phyloP scores from a whole-genome alignment of 2,797 vertebrate species.

The Malacoraja senta region DNA sequence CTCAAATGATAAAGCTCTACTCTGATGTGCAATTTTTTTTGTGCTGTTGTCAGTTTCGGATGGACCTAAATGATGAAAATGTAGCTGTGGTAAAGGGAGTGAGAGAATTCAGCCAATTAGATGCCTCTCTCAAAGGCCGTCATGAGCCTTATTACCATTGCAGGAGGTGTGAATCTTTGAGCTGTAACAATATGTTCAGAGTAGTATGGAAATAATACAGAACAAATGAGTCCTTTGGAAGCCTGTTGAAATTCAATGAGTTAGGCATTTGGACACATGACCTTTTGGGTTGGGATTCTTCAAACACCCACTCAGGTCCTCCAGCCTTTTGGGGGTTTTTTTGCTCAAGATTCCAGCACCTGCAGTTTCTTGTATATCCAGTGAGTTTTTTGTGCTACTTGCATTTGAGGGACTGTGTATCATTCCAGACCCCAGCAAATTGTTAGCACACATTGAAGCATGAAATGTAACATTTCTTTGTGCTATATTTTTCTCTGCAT shows the following conservation, averaged over 20 bases:
- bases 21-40: background rate
- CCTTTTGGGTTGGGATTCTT: no score
- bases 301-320: no score
- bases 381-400: background rate
- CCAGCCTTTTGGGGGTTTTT: no score
- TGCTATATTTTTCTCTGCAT: background rate
- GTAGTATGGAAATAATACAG: background rate
- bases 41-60: constrained; percentile 2
- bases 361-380: no score
- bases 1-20: background rate
- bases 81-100: background rate
- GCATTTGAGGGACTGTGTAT: background rate
- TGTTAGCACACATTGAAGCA: background rate
- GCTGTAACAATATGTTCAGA: background rate
- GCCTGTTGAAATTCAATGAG: no score
- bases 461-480: background rate
- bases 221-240: no score
- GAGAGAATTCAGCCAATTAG: constrained; percentile 3
- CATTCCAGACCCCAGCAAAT: background rate
- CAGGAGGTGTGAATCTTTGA: background rate
- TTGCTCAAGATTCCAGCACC: no score
- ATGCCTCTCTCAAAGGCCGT: constrained; percentile 33
- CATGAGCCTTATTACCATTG: background rate
- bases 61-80: background rate
- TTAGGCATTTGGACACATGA: no score